A percentile compares a stretch with the other conserved stretches of the same genome.
Conservation (phyloP, 2,113 vertebrate genomes). For the Beaufortia kweichowensis region DNA sequence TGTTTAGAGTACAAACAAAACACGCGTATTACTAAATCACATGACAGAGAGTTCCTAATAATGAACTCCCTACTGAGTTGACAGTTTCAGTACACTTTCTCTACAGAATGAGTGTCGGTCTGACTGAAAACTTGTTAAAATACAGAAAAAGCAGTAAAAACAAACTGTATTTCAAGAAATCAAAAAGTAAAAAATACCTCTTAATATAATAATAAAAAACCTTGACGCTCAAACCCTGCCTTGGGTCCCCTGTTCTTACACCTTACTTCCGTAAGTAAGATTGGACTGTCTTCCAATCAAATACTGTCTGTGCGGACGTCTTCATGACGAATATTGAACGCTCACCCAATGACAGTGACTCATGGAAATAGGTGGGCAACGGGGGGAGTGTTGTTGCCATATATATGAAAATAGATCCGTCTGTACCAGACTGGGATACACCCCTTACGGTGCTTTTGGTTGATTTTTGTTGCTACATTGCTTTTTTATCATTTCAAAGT, state of each 20-base stretch:
- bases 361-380: not conserved
- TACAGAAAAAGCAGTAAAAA: not conserved
- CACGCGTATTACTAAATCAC: not conserved
- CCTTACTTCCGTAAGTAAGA: conserved; percentile 53
- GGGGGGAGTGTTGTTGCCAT: conserved; percentile 9
- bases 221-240: not conserved
- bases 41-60: not conserved
- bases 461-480: too few species aligned
- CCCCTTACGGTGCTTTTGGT: too few species aligned
- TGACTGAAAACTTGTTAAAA: not conserved
- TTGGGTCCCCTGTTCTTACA: rapidly evolving
- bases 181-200: not conserved
- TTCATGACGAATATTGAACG: not conserved
- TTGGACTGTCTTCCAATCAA: conserved; percentile 24
- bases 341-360: conserved; percentile 38
- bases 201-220: too few species aligned
- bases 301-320: not conserved
- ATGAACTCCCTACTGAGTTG: not conserved
- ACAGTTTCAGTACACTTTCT: not conserved
- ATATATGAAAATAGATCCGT: not conserved
- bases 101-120: too few species aligned
- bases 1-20: not conserved
- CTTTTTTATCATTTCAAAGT: too few species aligned
- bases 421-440: too few species aligned
- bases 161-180: not conserved